Base-by-base conservation (phyloP, 2,797 vertebrate species). In the Falco columbarius region DNA sequence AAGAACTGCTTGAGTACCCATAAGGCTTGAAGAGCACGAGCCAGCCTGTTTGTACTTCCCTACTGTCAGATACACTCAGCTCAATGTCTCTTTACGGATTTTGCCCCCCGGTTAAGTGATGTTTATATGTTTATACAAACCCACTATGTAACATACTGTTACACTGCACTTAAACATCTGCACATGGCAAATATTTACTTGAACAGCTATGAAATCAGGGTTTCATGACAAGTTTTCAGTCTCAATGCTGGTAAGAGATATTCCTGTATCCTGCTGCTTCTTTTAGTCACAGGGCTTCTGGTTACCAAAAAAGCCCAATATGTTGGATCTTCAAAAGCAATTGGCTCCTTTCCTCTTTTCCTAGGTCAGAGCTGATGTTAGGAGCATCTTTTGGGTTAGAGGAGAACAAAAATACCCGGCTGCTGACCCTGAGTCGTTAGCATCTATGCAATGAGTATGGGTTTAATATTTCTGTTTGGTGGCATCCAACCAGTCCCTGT, bases 81-180 rank as follows among this genome's bases (percentile, higher is more conserved):
- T 90, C 81, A 74, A 4, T 34, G 52, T 36, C 67, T 36, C 67
- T 49, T 76, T n/a, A 54, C 4, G 10, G 46, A 46, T 89, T 75
- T 63, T 89, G 70, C 71, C 84, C 68, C 18, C 3, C 36, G 46
- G 47, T 84, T 86, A 92, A 91, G 76, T 65, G 63, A 46, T 52
- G n/a, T 81, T 91, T 75, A 18, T 76, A 24, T 67, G 55, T 91
- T 95, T 95, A 27, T 68, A 40, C 72, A 81, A 92, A 73, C 68
- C 24, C 26, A 32, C 38, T 12, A 4, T 55, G 66, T 47, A 63
- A 49, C 70, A 44, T 46, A 84, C 40, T 56, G 47, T 84, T 92
- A 52, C 27, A 30, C 59, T 44, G 13, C 59, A 18, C 71, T 86
- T 84, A 67, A 89, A 30, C 23, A 38, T 66, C 90, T 67, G 16